Evolutionary conservation across 2,888 invertebrate species (phyloP), one percentile per base, ranked within the genome.

Genomic region (Epinotia bilunana): DNA sequence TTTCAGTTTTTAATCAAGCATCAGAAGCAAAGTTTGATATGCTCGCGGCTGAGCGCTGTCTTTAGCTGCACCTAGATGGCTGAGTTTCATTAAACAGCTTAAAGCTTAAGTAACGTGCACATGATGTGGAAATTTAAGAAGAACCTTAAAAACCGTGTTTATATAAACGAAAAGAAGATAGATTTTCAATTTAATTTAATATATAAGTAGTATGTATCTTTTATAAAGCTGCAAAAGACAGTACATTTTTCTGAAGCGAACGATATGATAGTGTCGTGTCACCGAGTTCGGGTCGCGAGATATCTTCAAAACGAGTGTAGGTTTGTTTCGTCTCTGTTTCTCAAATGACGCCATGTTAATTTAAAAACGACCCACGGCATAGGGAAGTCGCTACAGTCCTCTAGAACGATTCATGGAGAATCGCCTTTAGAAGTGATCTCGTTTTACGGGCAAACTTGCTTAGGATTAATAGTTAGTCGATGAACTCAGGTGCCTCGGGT

Each of bases 1-100:
- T 67, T 69, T 71, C 46, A 55, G 72, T 55, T 75, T 75, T 75
- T 75, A 75, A 75, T 75, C 75, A 75, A 75, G 74, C 75, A 72
- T 72, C 65, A 72, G 55, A 7, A 67, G 43, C 55, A 75, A 75
- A 65, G 55, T 75, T 75, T 72, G 67, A 75, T 75, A 75, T 57
- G 61, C 65, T 75, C 67, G 65, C 61, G 72, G 61, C 20, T 67
- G 46, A 72, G 13, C 61, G 75, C 67, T 67, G 75, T 75, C 67
- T 75, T 72, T 72, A 72, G 72, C 71, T 72, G 18, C 55, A 55
- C 39, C 46, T 57, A 62, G 43, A 53, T 61, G 33, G 65, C 60
- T 61, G 46, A 65, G 43, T 75, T 62, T 75, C 61, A 75, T 75
- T 75, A 72, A 72, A 75, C 61, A 67, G 67, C 28, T 61, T 23